Evolutionary conservation across 2,113 vertebrate genomes (phyloP).

Genomic region (Smithornis capensis): DNA sequence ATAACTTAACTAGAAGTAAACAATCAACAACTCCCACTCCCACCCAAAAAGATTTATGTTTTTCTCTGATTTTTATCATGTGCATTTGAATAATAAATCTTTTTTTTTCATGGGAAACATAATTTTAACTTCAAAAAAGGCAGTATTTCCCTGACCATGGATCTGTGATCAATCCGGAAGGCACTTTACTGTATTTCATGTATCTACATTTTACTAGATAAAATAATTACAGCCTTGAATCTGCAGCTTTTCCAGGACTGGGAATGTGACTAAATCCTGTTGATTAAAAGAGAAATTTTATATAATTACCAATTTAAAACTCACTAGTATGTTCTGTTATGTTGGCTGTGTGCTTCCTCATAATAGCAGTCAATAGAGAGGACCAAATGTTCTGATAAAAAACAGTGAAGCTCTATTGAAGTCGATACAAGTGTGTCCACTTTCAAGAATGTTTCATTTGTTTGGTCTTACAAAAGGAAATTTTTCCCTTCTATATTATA

Average conservation of each 20-base stretch:
- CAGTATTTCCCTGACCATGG: neutral
- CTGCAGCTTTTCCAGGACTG: neutral
- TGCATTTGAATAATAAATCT: neutral
- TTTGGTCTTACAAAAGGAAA: neutral
- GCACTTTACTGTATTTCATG: neutral
- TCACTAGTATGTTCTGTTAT: neutral
- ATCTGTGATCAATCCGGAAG: neutral
- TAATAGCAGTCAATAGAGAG: neutral
- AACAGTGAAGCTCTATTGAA: neutral
- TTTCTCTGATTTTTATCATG: neutral
- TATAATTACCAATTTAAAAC: neutral
- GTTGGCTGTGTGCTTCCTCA: neutral
- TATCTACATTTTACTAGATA: neutral
- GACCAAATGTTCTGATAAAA: neutral
- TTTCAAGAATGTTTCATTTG: neutral
- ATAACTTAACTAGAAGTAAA: neutral
- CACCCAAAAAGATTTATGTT: neutral
- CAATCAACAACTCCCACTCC: accelerated
- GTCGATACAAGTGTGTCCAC: neutral
- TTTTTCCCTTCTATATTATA: neutral
- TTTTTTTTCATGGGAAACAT: neutral
- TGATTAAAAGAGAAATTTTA: neutral
- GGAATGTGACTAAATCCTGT: neutral
- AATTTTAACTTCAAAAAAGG: neutral
- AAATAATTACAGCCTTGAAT: neutral